Conservation (phyloP, 1,140 invertebrate genomes). For the Zophobas atratus region DNA sequence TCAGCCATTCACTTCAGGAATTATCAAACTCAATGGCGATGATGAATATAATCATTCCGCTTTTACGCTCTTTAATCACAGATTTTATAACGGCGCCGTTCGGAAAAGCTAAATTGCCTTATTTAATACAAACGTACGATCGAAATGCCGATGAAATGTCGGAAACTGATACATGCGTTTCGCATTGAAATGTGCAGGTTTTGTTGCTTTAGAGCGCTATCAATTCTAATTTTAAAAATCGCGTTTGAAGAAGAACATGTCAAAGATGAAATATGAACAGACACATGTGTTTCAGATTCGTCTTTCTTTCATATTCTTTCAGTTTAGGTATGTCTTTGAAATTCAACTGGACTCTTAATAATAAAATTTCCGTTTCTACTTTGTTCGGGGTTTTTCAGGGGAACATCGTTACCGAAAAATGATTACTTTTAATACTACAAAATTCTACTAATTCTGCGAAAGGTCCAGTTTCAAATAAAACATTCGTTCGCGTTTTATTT, state of each 20-base stretch:
- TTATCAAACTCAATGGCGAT: constrained; percentile 23
- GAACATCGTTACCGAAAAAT: too few relatives aligned
- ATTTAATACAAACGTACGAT: neutral
- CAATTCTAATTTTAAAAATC: neutral
- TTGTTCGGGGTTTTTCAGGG: neutral
- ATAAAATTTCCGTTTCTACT: neutral
- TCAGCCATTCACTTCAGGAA: constrained; percentile 32
- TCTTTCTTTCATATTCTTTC: neutral
- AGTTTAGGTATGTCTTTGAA: neutral
- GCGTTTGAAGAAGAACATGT: neutral
- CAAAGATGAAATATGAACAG: neutral
- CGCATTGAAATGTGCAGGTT: neutral
- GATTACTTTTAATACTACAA: too few relatives aligned
- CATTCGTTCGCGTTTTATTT: too few relatives aligned
- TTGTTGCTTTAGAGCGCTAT: neutral
- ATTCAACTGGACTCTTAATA: neutral
- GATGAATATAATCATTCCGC: constrained; percentile 39
- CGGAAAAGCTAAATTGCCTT: too few relatives aligned
- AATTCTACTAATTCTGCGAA: too few relatives aligned
- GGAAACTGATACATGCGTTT: neutral
- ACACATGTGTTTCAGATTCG: neutral
- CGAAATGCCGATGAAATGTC: neutral
- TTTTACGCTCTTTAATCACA: constrained; percentile 26
- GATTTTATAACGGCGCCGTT: neutral
- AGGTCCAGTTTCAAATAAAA: too few relatives aligned